phyloP scores from a whole-genome alignment of 2,797 vertebrate genomes.

The Apogon talboti region DNA sequence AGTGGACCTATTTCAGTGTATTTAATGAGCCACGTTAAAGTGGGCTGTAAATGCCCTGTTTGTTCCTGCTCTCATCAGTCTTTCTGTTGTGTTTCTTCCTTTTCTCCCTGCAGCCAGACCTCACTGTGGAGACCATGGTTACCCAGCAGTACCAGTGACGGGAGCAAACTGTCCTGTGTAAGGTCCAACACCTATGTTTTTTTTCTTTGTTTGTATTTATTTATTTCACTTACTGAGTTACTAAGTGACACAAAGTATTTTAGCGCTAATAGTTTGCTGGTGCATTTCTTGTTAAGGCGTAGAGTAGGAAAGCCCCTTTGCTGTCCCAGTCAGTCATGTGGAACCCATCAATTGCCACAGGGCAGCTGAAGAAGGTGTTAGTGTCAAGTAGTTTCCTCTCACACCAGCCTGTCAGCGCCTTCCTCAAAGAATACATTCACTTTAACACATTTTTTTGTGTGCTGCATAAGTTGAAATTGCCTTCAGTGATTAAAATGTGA shows the following conservation, averaged over 20 bases:
- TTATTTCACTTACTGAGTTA: too few species aligned
- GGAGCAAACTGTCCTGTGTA: constrained; percentile 67
- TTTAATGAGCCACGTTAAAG: constrained; percentile 4
- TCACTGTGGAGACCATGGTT: constrained; percentile 89
- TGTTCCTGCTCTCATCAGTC: constrained; percentile 31
- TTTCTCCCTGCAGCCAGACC: constrained; percentile 46
- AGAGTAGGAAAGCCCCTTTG: constrained; percentile 30
- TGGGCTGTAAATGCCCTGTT: background rate
- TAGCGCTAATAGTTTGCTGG: background rate
- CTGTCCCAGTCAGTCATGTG: constrained; percentile 55
- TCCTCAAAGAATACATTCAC: background rate
- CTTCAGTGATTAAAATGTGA: too few species aligned
- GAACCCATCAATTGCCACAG: constrained; percentile 52
- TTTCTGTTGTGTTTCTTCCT: constrained; percentile 5
- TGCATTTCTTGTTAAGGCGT: background rate
- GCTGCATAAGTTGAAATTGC: too few species aligned
- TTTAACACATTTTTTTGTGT: background rate
- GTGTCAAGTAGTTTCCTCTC: constrained; percentile 26
- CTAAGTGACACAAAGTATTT: background rate
- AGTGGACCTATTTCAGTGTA: background rate
- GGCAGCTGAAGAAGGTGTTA: constrained; percentile 51
- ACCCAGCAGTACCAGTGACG: constrained; percentile 57
- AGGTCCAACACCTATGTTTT: constrained; percentile 68
- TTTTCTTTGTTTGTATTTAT: too few species aligned
- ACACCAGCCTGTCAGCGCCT: constrained; percentile 39